These are phyloP conservation scores for Tetraneura akinire DNA, from an alignment of 1,140 invertebrate species.

Conservation along the genomic window DNA sequence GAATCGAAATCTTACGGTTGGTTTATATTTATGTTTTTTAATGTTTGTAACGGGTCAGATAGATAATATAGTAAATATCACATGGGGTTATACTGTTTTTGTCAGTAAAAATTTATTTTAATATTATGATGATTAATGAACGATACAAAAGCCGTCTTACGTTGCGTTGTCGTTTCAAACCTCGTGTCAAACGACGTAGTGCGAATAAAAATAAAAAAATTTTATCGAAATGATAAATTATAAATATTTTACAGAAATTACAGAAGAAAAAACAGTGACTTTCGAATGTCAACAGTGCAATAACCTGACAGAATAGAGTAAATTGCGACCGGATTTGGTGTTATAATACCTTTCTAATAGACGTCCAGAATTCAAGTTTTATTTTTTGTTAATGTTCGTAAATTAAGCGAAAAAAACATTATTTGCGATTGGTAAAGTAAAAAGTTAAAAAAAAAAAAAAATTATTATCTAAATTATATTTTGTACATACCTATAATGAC, in stretches of 20 bases:
- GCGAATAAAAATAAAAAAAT: neutral
- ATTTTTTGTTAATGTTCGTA: conserved; percentile 15
- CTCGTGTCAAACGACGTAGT: neutral
- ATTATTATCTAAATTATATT: too few relatives aligned
- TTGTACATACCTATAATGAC: neutral
- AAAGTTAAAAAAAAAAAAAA: too few relatives aligned
- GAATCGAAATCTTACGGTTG: too few relatives aligned
- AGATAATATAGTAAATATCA: too few relatives aligned
- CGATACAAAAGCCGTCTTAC: neutral
- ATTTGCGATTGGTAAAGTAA: too few relatives aligned
- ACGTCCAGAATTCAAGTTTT: conserved; percentile 19
- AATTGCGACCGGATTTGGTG: conserved; percentile 36
- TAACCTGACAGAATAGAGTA: conserved; percentile 40
- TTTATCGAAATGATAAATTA: too few relatives aligned
- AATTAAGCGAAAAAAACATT: too few relatives aligned
- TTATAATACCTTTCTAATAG: conserved; percentile 43
- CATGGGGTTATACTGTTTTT: too few relatives aligned
- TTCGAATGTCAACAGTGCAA: conserved; percentile 46
- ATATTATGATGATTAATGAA: neutral
- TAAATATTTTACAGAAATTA: conserved; percentile 21
- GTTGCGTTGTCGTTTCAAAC: neutral
- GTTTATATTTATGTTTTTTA: too few relatives aligned
- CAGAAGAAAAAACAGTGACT: conserved; percentile 1
- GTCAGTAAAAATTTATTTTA: too few relatives aligned
- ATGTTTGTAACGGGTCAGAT: too few relatives aligned